Evolutionary conservation across 2,797 vertebrate genomes (phyloP), one percentile per base, ranked within the genome.

Genomic region (Cyprinella venusta): DNA sequence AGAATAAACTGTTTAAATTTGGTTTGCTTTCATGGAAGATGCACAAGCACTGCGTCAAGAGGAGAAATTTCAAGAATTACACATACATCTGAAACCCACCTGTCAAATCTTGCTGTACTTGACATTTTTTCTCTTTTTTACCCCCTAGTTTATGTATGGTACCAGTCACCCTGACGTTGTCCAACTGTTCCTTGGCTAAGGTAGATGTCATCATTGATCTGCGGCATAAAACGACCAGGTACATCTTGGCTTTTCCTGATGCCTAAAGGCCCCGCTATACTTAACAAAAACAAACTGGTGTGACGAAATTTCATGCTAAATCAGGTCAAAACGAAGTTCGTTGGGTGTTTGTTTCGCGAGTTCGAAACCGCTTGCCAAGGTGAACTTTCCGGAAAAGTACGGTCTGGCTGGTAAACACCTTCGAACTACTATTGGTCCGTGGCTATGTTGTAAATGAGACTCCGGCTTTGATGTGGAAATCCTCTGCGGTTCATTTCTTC

Each of bases 131-230:
- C 12, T 10, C n/a, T 8, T 4, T 68, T 91, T 90, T 9, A 87
- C 87, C 36, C 78, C 86, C 38, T 0, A 99, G 98, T 88, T 95
- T 98, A 82, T 99, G 98, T 91, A 90, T 97, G 92, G 97, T 99
- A 30, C 97, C 98, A 0, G 97, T 99, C 65, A 96, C 95, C 50
- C 94, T 99, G 85, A 95, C 95, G 24, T 93, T 99, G 89, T 97
- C 96, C 87, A 99, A 99, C 91, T 97, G 97, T 89, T 97, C 96
- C 80, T 88, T 95, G 92, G 95, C 95, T 87, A 94, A 95, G 56
- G 97, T 98, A 63, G 97, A 99, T 64, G 96, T 98, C 87, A 92
- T 97, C 87, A 95, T 99, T 84, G 97, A 99, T 91, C 90, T 99
- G 71, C 92, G 96, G 79, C 96, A 98, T 90, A 98, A 96, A 95